A percentile compares a stretch with the other conserved stretches of the same genome.
These are phyloP conservation scores for Sericinus montela DNA, from an alignment of 2,888 invertebrate species.

Conservation along the genomic window DNA sequence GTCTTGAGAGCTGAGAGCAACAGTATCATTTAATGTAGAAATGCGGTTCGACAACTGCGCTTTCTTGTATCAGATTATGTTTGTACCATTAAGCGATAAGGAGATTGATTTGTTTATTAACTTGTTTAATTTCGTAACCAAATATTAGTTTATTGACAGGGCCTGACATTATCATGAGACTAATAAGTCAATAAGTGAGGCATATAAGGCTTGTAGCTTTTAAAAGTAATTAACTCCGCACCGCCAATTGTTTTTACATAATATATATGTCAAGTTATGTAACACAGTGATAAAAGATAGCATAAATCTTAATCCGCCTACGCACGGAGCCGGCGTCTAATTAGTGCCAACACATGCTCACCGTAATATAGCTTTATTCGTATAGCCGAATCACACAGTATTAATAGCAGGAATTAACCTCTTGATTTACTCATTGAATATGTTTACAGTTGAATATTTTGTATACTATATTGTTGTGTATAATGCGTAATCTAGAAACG, in stretches of 20 bases:
- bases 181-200: not conserved
- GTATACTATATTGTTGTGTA: no score
- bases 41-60: slow-evolving; percentile 39
- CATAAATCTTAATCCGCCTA: slow-evolving; percentile 5
- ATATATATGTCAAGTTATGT: no score
- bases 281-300: not conserved
- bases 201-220: slow-evolving; percentile 8
- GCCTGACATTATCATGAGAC: not conserved
- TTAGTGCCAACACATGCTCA: slow-evolving; percentile 12
- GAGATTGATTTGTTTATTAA: slow-evolving; percentile 4
- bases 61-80: slow-evolving; percentile 33
- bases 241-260: no score
- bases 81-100: slow-evolving; percentile 13
- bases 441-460: no score
- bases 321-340: slow-evolving; percentile 1
- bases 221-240: slow-evolving; percentile 2
- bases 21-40: slow-evolving; percentile 39
- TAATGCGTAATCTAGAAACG: no score
- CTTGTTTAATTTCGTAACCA: not conserved
- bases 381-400: not conserved
- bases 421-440: no score
- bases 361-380: slow-evolving; percentile 8
- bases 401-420: no score
- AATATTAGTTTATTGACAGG: not conserved
- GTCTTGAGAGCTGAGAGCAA: slow-evolving; percentile 37